Percentiles rank a stretch among this genome's conserved stretches.
phyloP scores from a whole-genome alignment of 2,113 vertebrate species.

The Egretta garzetta region DNA sequence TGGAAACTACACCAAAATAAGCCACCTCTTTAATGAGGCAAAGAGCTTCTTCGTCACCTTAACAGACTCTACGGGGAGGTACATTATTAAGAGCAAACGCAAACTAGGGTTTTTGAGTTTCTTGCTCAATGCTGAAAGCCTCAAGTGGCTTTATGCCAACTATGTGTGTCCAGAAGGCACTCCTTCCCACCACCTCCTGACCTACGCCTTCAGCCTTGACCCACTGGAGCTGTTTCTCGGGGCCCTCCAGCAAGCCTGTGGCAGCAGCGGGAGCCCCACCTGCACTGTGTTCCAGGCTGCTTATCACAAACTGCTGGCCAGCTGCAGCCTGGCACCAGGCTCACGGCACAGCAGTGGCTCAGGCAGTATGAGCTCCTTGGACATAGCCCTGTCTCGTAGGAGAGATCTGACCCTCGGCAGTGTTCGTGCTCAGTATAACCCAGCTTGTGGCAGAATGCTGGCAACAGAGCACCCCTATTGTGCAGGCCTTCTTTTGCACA shows the following conservation, averaged over 20 bases:
- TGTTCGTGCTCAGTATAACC: slow-evolving; percentile 14
- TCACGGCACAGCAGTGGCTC: neutral
- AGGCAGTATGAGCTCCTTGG: neutral
- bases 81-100: slow-evolving; percentile 57
- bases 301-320: slow-evolving; percentile 48
- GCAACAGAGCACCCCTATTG: neutral
- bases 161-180: neutral
- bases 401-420: slow-evolving; percentile 50
- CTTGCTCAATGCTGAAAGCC: slow-evolving; percentile 67
- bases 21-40: slow-evolving; percentile 50
- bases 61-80: slow-evolving; percentile 38
- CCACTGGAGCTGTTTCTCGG: slow-evolving; percentile 59
- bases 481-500: neutral
- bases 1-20: slow-evolving; percentile 50
- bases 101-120: slow-evolving; percentile 69
- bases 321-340: neutral
- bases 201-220: slow-evolving; percentile 52
- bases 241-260: slow-evolving; percentile 14
- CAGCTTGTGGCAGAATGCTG: neutral
- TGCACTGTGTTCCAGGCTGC: slow-evolving; percentile 52
- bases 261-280: slow-evolving; percentile 25
- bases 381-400: neutral
- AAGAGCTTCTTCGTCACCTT: slow-evolving; percentile 56
- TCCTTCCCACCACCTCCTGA: neutral
- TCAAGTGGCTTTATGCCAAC: slow-evolving; percentile 67